Base-by-base conservation (phyloP, 2,888 invertebrate genomes). In the Trissoscelio sp. region DNA sequence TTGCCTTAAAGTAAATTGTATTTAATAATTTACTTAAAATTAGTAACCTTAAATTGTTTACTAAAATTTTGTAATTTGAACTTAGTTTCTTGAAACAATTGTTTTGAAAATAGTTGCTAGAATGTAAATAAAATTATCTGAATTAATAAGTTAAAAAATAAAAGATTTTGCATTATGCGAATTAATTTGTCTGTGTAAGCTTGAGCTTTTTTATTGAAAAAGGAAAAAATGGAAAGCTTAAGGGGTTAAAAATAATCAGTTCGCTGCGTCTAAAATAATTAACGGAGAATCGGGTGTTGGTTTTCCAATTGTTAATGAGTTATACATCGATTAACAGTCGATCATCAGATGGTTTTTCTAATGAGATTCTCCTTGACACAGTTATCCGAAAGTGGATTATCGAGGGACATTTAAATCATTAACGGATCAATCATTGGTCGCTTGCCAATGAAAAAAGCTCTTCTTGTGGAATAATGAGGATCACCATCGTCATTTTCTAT, bases 391-490 rank as follows among this genome's bases (percentile, higher is more conserved):
- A 75, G 67, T 67, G 67, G 64, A 74, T 37, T 57, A 37, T 11
- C 48, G 64, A 74, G 74, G 74, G 74, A 66, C 74, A 66, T 57
- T 73, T 62, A 24, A 51, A 51, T 75, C 67, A 67, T 74, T 66
- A 57, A 74, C 48, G 28, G 48, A 58, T 58, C 66, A 60, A 44
- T 42, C 44, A 72, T 53, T 24, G 53, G 46, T 46, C 14, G 5
- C 14, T 64, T 34, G 34, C 14, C 51, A 64, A 55, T 53, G n/a
- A n/a, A 62, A 42, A 55, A 73, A 73, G 58, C 22, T 34, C n/a
- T 64, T 64, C 44, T 44, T 28, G n/a, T 5, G 44, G 9, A 28
- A 60, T 66, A 53, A 66, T 53, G 46, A 53, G 18, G 14, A 6
- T n/a, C n/a, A n/a, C n/a, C n/a, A n/a, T n/a, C n/a, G n/a, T n/a